Base-by-base conservation (phyloP, 2,888 invertebrate species). In the Kryphioiulus occultus region DNA sequence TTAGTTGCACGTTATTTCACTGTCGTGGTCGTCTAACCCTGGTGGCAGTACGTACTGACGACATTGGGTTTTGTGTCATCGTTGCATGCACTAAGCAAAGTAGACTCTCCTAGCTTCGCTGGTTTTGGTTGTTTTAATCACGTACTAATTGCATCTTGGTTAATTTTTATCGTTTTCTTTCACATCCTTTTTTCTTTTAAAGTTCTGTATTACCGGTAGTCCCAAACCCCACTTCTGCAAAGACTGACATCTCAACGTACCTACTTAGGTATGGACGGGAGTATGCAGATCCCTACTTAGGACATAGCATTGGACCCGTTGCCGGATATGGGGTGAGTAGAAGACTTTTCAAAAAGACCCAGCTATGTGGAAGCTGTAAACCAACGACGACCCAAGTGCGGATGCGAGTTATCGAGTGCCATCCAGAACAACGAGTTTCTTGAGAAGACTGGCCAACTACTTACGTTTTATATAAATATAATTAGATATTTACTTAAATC, bases 281-380 rank as follows among this genome's bases (percentile, higher is more conserved):
- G 89, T 91, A 90, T 92, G 96, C 97, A 91, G 98, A 98, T 93
- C 97, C 98, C 89, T 98, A 98, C 93, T 94, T 98, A 92, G 97
- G 93, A 90, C 98, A 98, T 93, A 96, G 97, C 91, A 98, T 98
- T 92, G 98, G 98, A 92, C 98, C 98, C 91, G 96, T 98, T 91
- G 96, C 98, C 90, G 98, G 98, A 92, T 98, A 98, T 93, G 98
- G 98, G 95, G 98, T 98, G 94, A 95, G 95, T 92, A 83, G 78
- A 78, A 30, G 30, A 32, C 78, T 26, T 30, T 30, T 78, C 3
- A 78, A 26, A 17, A 26, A 32, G 26, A 22, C 78, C 78, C 78
- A 5, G 30, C 78, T 78, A 26, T 68, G 26, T 68, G 30, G 78
- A 78, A 30, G 30, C 30, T 12, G 78, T 26, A 15, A 78, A 78